Conservation (phyloP, 2,888 invertebrate genomes). For the Pseudanteris insignis region DNA sequence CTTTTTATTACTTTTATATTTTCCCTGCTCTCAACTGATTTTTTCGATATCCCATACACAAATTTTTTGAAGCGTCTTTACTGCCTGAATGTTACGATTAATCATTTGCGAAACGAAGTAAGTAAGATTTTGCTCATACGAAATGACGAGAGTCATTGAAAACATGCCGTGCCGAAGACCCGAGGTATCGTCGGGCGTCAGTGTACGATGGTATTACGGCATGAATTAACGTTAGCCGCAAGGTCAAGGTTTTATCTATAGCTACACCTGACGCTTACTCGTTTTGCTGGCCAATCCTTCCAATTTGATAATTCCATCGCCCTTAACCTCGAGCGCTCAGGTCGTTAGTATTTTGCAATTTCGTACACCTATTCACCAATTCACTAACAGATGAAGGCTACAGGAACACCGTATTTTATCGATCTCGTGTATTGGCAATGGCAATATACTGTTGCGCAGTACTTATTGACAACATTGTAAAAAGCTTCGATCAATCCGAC, state of each 20-base stretch:
- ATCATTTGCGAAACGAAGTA: too few species aligned
- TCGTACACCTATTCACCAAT: conserved; percentile 45
- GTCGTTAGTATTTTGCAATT: conserved; percentile 51
- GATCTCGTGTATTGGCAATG: conserved; percentile 34
- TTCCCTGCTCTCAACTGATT: too few species aligned
- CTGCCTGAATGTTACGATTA: too few species aligned
- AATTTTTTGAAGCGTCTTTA: too few species aligned
- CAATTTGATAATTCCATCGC: conserved; percentile 48
- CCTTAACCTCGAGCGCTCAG: conserved; percentile 50
- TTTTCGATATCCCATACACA: too few species aligned
- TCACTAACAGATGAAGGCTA: conserved; percentile 38
- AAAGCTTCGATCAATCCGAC: conserved; percentile 21
- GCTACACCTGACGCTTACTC: conserved; percentile 46
- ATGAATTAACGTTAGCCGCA: conserved; percentile 56
- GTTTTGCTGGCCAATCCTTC: conserved; percentile 49
- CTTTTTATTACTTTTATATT: too few species aligned
- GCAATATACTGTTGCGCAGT: conserved; percentile 19
- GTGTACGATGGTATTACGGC: conserved; percentile 48
- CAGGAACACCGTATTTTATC: conserved; percentile 43
- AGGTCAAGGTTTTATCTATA: conserved; percentile 57
- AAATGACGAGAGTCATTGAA: conserved; percentile 20
- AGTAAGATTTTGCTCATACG: too few species aligned
- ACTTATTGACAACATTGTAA: conserved; percentile 24
- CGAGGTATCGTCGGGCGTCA: conserved; percentile 34
- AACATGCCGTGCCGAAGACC: conserved; percentile 43